Base-by-base conservation (phyloP, 2,797 vertebrate species). In the Clarias pachynema region DNA sequence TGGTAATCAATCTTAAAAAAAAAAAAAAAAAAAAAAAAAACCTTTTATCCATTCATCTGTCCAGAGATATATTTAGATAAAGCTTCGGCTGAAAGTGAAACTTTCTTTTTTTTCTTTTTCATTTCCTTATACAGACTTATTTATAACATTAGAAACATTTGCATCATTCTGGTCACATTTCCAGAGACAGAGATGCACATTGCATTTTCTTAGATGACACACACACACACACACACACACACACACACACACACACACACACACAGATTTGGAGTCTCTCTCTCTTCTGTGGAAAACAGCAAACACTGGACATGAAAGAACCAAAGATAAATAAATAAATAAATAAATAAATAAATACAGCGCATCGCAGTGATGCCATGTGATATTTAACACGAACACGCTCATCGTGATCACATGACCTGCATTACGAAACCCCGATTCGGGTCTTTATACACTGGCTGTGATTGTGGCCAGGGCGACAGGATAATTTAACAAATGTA, bases 191-290 rank as follows among this genome's bases (percentile, higher is more conserved):
- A 56, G n/a, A n/a, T 10, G 4, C 74, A 77, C 5, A 20, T 22
- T 12, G 20, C 6, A 8, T 20, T 20, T 69, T 37, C 37, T 72
- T 44, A 72, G 22, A 44, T 12, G 8, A 44, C 0, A 69, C 69
- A 40, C 37, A 14, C 22, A 9, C 31, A 9, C 34, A 12, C 10
- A 12, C 22, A 40, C 34, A 24, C 9, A 44, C 66, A 74, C 44
- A 74, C n/a, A 56, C 73, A 75, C 73, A 12, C 24, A 12, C 62
- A 63, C 62, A 63, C 62, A n/a, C 62, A 29, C 63, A 49, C 72
- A 78, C 18, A 34, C 20, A 60, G 26, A 26, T 60, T 24, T 18
- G 6, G 7, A 73, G 75, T 86, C 34, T 49, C 16, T n/a, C 34
- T 37, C 34, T 22, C 10, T 63, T n/a, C 15, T 70, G 16, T 44